These are phyloP conservation scores for Ips nitidus DNA, from an alignment of 1,140 invertebrate genomes.

Conservation along the genomic window DNA sequence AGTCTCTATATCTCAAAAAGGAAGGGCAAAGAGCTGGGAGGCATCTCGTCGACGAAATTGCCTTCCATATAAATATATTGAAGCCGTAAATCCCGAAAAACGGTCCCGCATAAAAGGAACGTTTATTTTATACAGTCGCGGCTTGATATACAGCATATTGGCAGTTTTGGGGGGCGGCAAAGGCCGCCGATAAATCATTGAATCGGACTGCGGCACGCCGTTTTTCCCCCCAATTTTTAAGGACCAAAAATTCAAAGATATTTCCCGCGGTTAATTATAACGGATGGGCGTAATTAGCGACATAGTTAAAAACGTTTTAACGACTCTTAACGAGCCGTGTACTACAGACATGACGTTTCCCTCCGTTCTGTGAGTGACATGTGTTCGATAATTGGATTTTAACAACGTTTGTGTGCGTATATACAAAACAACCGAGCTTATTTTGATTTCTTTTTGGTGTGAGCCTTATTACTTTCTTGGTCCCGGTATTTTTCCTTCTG, in stretches of 20 bases:
- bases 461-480: too few species aligned
- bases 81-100: slow-evolving; percentile 50
- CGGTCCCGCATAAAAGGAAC: slow-evolving; percentile 50
- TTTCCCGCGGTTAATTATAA: too few species aligned
- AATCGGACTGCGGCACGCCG: neutral
- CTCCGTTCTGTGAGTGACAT: neutral
- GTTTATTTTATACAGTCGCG: slow-evolving; percentile 49
- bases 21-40: slow-evolving; percentile 34
- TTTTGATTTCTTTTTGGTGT: too few species aligned
- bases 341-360: neutral
- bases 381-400: slow-evolving; percentile 10
- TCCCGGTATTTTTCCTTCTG: too few species aligned
- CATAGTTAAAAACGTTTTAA: slow-evolving; percentile 8
- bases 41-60: slow-evolving; percentile 46
- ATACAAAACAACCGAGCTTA: too few species aligned
- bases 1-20: neutral
- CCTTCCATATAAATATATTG: slow-evolving; percentile 55
- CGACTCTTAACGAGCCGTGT: neutral
- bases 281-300: too few species aligned
- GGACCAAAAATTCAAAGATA: neutral
- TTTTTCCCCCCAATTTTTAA: neutral
- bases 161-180: slow-evolving; percentile 31
- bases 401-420: neutral
- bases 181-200: slow-evolving; percentile 8
- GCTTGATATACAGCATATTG: slow-evolving; percentile 49